These are phyloP conservation scores for Sycophila sp. DNA, from an alignment of 1,140 invertebrate genomes.

Conservation along the genomic window DNA sequence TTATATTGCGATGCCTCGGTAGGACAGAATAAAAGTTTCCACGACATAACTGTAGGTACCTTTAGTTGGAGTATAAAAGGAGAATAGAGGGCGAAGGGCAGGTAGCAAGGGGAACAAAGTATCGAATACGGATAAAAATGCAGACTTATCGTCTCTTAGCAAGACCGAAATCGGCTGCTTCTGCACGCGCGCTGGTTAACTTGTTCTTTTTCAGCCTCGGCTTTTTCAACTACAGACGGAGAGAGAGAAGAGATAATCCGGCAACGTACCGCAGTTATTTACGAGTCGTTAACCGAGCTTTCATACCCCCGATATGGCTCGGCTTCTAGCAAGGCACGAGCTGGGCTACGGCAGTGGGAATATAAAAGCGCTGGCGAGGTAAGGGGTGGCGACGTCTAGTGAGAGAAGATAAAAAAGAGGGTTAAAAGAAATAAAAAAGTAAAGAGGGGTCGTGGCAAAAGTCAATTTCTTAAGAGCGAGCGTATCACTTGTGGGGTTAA, in stretches of 20 bases:
- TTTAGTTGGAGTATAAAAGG: neutral
- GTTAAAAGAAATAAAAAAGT: slow-evolving; percentile 28
- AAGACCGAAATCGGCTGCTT: slow-evolving; percentile 20
- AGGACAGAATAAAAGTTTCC: neutral
- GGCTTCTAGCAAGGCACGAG: neutral
- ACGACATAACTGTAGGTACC: neutral
- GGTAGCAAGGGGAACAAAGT: neutral
- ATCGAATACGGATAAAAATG: slow-evolving; percentile 17
- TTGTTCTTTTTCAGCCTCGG: slow-evolving; percentile 22
- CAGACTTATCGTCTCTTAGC: slow-evolving; percentile 29
- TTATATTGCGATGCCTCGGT: no score
- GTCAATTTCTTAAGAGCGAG: slow-evolving; percentile 41
- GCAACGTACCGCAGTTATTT: slow-evolving; percentile 31
- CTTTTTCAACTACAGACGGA: neutral
- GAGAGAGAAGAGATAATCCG: slow-evolving; percentile 29
- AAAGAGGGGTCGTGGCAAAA: slow-evolving; percentile 31
- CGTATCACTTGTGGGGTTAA: slow-evolving; percentile 36
- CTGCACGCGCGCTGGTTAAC: slow-evolving; percentile 11
- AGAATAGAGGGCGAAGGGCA: neutral
- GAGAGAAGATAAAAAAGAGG: slow-evolving; percentile 22
- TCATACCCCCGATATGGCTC: neutral
- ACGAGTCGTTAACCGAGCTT: slow-evolving; percentile 37
- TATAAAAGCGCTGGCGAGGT: no score
- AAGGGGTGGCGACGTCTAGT: no score
- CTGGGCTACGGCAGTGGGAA: neutral